Evolutionary conservation across 2,113 vertebrate species (phyloP), one percentile per base, ranked within the genome.

Genomic region (Ascaphus truei): DNA sequence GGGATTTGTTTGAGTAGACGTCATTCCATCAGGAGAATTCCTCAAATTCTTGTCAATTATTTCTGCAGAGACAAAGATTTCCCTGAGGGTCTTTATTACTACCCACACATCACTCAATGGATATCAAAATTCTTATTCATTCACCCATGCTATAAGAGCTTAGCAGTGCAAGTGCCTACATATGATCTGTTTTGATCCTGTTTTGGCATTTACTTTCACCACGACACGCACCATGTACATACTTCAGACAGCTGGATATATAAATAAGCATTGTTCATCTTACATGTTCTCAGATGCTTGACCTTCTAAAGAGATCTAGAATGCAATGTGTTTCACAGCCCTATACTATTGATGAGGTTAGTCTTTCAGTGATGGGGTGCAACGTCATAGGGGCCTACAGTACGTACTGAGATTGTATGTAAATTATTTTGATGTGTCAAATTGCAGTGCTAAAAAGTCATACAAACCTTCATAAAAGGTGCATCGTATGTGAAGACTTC

Each of bases 1-100:
- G 0, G 20, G 45, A 59, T 62, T 63, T 8, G 25, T 73, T 74
- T 75, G 47, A 53, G 9, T 25, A 2, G 0, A 0, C 53, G 3
- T 31, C 59, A 12, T 12, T 43, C 26, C 39, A 15, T 55, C n/a
- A 16, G 15, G 62, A 36, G 53, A 60, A 71, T 75, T 75, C 62
- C 16, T 53, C 55, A 55, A 33, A 5, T 62, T 34, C 0, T 15
- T 55, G 0, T 15, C 53, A 30, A 3, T 69, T 62, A 61, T 34
- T 20, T 0, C 0, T 12, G 20, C 1, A 23, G 62, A 69, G 62
- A 20, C 63, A 65, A 7, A 59, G 64, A 58, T 36, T 48, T 1
- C 39, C 36, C 41, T 62, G 27, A 55, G 51, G 51, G 51, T 16
- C 39, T 31, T 26, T 25, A 55, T 55, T 31, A 31, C 51, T 55